A percentile compares a stretch with the other conserved stretches of the same genome.
Conservation (phyloP, 1,140 invertebrate species). For the Drosophila oshimai region DNA sequence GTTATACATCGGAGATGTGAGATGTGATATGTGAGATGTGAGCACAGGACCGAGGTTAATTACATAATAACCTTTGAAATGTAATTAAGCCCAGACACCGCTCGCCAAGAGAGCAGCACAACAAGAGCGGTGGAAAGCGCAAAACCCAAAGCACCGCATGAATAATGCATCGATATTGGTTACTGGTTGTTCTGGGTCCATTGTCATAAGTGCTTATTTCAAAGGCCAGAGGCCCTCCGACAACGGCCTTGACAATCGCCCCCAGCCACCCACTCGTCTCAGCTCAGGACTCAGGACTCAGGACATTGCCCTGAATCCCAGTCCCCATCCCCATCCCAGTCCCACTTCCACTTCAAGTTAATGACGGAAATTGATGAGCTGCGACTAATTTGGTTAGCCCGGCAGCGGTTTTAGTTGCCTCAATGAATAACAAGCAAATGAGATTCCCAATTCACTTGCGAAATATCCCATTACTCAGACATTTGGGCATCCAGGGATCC, state of each 20-base stretch:
- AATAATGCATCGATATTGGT: conserved; percentile 40
- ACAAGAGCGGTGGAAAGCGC: conserved; percentile 27
- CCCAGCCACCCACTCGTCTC: neutral
- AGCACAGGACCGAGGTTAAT: conserved; percentile 36
- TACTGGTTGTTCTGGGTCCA: neutral
- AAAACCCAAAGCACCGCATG: conserved; percentile 21
- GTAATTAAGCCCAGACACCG: conserved; percentile 48
- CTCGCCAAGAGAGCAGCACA: conserved; percentile 10
- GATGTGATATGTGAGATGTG: neutral
- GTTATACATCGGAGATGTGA: neutral
- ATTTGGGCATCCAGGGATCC: neutral
- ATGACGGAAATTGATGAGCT: conserved; percentile 50
- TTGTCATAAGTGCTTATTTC: conserved; percentile 37
- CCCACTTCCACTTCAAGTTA: conserved; percentile 12
- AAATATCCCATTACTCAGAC: conserved; percentile 24
- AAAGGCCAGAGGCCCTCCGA: neutral
- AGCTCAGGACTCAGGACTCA: too few species aligned
- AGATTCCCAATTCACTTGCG: conserved; percentile 21
- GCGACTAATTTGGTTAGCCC: conserved; percentile 42
- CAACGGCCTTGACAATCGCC: conserved; percentile 11
- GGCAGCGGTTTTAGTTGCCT: conserved; percentile 34
- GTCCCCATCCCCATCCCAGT: neutral
- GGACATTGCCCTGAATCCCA: too few species aligned
- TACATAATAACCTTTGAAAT: conserved; percentile 67
- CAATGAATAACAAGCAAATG: conserved; percentile 29